These are phyloP conservation scores for Limonius californicus DNA, from an alignment of 1,140 invertebrate genomes.

Conservation along the genomic window DNA sequence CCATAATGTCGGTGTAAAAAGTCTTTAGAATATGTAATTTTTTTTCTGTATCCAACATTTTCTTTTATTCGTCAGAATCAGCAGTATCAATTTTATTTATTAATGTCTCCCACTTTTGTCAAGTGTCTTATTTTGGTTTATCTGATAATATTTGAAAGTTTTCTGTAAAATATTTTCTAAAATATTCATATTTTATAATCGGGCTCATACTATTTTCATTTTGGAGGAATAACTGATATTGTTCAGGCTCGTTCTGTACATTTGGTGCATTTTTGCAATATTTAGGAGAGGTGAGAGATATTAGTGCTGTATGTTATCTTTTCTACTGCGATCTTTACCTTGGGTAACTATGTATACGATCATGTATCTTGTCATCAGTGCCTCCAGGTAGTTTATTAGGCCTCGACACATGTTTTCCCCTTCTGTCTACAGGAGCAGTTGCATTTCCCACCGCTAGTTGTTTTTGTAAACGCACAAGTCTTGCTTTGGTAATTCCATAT, in stretches of 20 bases:
- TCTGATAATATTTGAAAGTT: constrained; percentile 18
- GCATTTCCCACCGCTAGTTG: neutral
- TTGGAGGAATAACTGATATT: neutral
- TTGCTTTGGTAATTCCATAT: neutral
- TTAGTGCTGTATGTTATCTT: neutral
- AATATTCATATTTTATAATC: neutral
- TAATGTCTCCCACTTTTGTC: constrained; percentile 17
- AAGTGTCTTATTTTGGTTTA: constrained; percentile 19
- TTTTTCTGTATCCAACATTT: constrained; percentile 4
- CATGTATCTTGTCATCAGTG: neutral
- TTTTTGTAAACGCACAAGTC: neutral
- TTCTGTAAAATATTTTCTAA: constrained; percentile 9
- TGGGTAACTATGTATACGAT: neutral
- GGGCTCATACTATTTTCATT: neutral
- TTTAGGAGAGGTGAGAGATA: constrained; percentile 8
- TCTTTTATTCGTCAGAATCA: neutral
- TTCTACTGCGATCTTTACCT: neutral
- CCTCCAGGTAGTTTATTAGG: neutral
- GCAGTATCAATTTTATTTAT: constrained; percentile 17
- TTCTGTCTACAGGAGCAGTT: neutral
- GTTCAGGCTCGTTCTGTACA: constrained; percentile 1
- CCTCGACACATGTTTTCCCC: neutral
- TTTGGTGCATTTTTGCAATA: neutral
- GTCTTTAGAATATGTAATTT: neutral
- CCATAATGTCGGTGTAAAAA: neutral